Percentiles rank a stretch among this genome's conserved stretches.
Evolutionary conservation across 64 coral and sea anemone genomes (phyloP).

Genomic region (Porites lutea): DNA sequence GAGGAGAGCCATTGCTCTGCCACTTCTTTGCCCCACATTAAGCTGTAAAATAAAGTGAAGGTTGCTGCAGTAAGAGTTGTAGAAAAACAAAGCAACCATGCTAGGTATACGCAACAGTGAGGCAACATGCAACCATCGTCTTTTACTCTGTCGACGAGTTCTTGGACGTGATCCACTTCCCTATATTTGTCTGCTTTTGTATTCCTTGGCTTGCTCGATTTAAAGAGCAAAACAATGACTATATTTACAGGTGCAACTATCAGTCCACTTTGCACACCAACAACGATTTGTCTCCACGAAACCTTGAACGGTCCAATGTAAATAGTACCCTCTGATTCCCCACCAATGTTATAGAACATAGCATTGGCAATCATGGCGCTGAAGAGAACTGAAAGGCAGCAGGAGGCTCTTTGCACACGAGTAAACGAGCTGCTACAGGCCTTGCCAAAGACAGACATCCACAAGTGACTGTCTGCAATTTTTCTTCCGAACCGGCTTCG

Average conservation of each 20-base stretch:
- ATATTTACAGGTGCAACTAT: constrained; percentile 32
- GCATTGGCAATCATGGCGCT: constrained; percentile 61
- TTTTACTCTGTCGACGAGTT: constrained; percentile 2
- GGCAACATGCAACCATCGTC: constrained; percentile 24
- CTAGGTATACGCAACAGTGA: constrained; percentile 59
- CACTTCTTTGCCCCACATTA: constrained; percentile 79
- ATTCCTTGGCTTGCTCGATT: constrained; percentile 13
- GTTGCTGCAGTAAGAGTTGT: constrained; percentile 50
- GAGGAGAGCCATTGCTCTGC: constrained; percentile 90
- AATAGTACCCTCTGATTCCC: constrained; percentile 5
- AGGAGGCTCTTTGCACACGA: constrained; percentile 56
- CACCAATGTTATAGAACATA: constrained; percentile 56
- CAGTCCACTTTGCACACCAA: constrained; percentile 15
- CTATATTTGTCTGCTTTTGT: neutral
- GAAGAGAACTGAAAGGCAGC: constrained; percentile 46
- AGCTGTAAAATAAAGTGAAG: constrained; percentile 82
- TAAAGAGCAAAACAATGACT: neutral
- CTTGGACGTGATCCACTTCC: neutral
- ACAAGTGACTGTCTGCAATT: constrained; percentile 32
- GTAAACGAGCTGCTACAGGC: constrained; percentile 42
- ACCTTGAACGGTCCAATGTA: constrained; percentile 33
- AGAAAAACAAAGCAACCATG: constrained; percentile 76
- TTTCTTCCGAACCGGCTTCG: neutral
- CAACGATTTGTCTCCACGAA: constrained; percentile 2
- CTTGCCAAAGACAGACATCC: constrained; percentile 59